These are phyloP conservation scores for Sesia bembeciformis DNA, from an alignment of 2,888 invertebrate species.

Conservation along the genomic window DNA sequence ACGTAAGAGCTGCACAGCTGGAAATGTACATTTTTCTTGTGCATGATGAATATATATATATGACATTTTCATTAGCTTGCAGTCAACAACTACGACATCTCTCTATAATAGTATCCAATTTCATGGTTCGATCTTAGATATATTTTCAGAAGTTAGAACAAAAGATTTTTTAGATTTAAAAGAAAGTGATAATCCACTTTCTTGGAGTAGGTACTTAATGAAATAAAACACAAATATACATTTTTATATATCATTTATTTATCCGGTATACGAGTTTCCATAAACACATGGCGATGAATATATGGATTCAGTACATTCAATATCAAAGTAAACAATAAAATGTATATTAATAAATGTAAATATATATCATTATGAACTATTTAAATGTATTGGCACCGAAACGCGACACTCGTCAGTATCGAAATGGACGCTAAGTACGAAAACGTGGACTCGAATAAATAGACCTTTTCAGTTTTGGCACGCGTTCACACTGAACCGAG, in stretches of 20 bases:
- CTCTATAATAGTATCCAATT: no score
- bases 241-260: not conserved
- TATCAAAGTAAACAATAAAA: conserved; percentile 66
- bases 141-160: no score
- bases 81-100: no score
- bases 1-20: no score
- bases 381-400: conserved; percentile 59
- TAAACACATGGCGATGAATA: conserved; percentile 63
- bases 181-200: no score
- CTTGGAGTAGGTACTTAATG: not conserved
- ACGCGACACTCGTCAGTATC: conserved; percentile 36
- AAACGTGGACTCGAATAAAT: conserved; percentile 3
- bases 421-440: conserved; percentile 46
- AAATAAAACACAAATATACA: not conserved
- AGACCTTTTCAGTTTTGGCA: no score
- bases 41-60: no score
- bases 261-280: conserved; percentile 58
- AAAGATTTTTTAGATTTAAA: no score
- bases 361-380: conserved; percentile 52
- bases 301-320: conserved; percentile 61
- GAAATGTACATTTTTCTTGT: no score
- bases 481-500: no score
- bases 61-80: no score
- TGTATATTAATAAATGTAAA: conserved; percentile 63
- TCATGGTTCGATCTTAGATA: no score